Evolutionary conservation across 1,140 invertebrate genomes (phyloP).

Genomic region (Platyscapa corneri): DNA sequence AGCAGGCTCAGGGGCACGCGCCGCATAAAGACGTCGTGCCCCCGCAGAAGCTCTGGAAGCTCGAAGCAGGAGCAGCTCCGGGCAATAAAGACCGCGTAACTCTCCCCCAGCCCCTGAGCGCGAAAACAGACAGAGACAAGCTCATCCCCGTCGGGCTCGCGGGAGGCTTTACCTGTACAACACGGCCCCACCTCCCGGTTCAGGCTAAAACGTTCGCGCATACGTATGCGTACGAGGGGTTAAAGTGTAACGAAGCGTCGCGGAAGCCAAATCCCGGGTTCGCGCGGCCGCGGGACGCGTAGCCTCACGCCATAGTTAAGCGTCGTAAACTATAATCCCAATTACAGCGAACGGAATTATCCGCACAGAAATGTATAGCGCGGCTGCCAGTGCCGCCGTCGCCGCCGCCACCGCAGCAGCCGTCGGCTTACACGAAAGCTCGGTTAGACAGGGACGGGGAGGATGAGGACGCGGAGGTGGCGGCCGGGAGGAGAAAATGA

Average conservation of each 20-base stretch:
- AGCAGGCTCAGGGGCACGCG: not conserved
- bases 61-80: not conserved
- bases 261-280: constrained; percentile 24
- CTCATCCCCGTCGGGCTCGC: too few relatives aligned
- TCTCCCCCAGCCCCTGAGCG: not conserved
- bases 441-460: not conserved
- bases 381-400: too few relatives aligned
- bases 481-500: not conserved
- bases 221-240: too few relatives aligned
- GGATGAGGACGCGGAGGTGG: not conserved
- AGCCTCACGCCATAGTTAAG: constrained; percentile 20
- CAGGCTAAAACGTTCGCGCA: not conserved
- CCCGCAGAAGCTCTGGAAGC: too few relatives aligned
- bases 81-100: too few relatives aligned
- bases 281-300: not conserved
- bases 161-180: constrained; percentile 22
- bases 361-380: constrained; percentile 57
- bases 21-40: not conserved
- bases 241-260: constrained; percentile 17
- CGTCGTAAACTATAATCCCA: constrained; percentile 63
- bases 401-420: constrained; percentile 35
- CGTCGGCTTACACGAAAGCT: constrained; percentile 36
- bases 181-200: too few relatives aligned
- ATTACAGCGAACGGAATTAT: constrained; percentile 62
- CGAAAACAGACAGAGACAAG: not conserved